Evolutionary conservation across 2,113 vertebrate species (phyloP).

Genomic region (Misgurnus anguillicaudatus): DNA sequence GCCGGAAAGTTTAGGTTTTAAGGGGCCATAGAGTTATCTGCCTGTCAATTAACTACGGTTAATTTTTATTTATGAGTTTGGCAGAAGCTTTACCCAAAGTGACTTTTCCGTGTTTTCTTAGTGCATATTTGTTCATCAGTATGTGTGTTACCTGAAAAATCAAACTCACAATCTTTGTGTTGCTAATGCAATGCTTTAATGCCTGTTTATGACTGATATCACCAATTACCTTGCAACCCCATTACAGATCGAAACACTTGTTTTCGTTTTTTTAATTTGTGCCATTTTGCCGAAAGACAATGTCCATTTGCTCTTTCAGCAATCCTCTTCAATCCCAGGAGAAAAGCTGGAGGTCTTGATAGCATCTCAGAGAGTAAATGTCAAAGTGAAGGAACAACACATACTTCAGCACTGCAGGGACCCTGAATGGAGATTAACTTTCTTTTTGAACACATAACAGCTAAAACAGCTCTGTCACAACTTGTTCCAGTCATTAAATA

Average conservation of each 20-base stretch:
- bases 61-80: not conserved
- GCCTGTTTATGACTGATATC: not conserved
- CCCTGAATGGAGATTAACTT: too few species aligned
- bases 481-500: too few species aligned
- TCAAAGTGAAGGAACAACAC: not conserved
- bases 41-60: too few species aligned
- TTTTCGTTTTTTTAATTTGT: not conserved
- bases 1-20: not conserved
- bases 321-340: not conserved
- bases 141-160: too few species aligned
- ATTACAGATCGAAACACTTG: not conserved
- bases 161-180: too few species aligned
- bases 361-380: not conserved
- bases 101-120: too few species aligned
- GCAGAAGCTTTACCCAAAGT: not conserved
- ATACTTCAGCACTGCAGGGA: not conserved
- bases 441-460: too few species aligned
- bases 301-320: not conserved
- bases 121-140: too few species aligned
- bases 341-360: not conserved
- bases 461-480: too few species aligned
- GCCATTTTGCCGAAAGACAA: not conserved
- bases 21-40: too few species aligned
- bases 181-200: too few species aligned
- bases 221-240: not conserved